Evolutionary conservation across 2,888 invertebrate species (phyloP).

Genomic region (Escarpia spicata): DNA sequence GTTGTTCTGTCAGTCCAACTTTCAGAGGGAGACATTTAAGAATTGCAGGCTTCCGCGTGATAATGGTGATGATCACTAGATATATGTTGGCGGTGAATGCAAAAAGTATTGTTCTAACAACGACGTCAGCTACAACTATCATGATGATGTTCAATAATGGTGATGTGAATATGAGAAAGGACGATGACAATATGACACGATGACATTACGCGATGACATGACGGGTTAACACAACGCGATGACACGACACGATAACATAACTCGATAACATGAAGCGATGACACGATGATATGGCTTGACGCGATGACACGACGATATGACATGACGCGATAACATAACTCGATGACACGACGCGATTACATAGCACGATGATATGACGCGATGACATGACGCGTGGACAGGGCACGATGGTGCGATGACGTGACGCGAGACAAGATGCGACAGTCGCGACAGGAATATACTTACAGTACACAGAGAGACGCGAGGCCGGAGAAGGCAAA

Average conservation of each 20-base stretch:
- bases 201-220: not conserved
- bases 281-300: too few relatives aligned
- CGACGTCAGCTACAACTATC: too few relatives aligned
- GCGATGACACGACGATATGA: not conserved
- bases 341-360: not conserved
- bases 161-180: constrained; percentile 24
- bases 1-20: too few relatives aligned
- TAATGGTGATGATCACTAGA: too few relatives aligned
- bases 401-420: not conserved
- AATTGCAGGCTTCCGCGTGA: too few relatives aligned
- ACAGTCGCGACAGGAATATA: constrained; percentile 41
- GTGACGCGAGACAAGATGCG: not conserved
- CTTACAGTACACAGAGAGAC: constrained; percentile 53
- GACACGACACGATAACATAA: not conserved
- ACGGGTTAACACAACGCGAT: not conserved
- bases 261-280: too few relatives aligned
- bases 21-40: too few relatives aligned
- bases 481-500: constrained; percentile 55
- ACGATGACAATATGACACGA: too few relatives aligned
- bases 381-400: not conserved
- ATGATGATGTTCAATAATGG: too few relatives aligned
- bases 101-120: not conserved
- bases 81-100: not conserved
- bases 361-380: not conserved
- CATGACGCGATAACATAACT: not conserved